phyloP scores from a whole-genome alignment of 2,888 invertebrate genomes.

The Macropis europaea region DNA sequence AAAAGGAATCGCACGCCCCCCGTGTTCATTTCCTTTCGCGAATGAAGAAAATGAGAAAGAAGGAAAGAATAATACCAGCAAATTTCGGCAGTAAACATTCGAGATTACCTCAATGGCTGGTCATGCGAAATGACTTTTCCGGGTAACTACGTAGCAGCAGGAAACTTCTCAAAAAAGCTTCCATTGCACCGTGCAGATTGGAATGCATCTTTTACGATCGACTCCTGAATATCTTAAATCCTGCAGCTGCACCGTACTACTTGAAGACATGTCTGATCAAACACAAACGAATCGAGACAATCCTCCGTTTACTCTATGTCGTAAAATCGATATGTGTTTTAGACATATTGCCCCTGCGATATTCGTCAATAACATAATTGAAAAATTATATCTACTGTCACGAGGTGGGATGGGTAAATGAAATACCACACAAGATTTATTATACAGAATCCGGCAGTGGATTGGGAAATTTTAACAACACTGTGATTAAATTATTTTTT shows the following conservation, averaged over 20 bases:
- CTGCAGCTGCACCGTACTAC: slow-evolving; percentile 31
- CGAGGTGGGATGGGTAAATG: no score
- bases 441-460: no score
- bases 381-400: neutral
- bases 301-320: neutral
- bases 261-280: slow-evolving; percentile 5
- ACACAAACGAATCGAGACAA: slow-evolving; percentile 19
- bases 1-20: neutral
- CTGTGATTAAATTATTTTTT: no score
- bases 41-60: slow-evolving; percentile 1
- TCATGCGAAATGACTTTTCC: slow-evolving; percentile 36
- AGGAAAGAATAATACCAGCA: slow-evolving; percentile 2
- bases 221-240: slow-evolving; percentile 65
- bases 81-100: slow-evolving; percentile 24
- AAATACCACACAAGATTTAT: no score
- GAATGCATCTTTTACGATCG: slow-evolving; percentile 67
- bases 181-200: slow-evolving; percentile 61
- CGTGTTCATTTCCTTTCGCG: neutral
- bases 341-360: neutral
- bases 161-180: slow-evolving; percentile 46
- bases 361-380: neutral
- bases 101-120: slow-evolving; percentile 25
- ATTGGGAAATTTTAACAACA: no score
- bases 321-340: neutral
- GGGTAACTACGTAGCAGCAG: slow-evolving; percentile 23